Evolutionary conservation across 1,140 invertebrate species (phyloP).

Genomic region (Diachasmimorpha longicaudata): DNA sequence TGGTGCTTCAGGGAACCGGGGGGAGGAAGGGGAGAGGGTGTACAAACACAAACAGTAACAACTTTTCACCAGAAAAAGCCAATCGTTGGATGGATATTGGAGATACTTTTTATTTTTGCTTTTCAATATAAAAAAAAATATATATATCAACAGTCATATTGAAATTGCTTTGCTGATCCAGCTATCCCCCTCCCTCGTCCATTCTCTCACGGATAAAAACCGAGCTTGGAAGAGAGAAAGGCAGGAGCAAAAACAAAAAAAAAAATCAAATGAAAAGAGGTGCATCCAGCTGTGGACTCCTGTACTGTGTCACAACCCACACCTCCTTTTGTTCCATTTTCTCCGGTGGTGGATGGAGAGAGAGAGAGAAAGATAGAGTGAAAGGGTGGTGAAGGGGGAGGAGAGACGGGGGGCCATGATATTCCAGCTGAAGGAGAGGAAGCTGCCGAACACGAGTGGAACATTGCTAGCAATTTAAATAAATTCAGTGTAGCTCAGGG

Average conservation of each 20-base stretch:
- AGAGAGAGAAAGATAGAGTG: too few relatives aligned
- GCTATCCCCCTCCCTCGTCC: background rate
- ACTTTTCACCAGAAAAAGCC: background rate
- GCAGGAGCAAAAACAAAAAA: background rate
- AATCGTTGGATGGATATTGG: background rate
- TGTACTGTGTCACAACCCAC: background rate
- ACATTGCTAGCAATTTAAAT: conserved; percentile 63
- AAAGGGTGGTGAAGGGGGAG: too few relatives aligned
- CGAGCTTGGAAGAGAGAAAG: background rate
- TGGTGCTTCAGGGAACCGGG: too few relatives aligned
- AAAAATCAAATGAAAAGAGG: background rate
- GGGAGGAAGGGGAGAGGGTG: too few relatives aligned
- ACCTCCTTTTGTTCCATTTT: conserved; percentile 6
- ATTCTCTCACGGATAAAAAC: background rate
- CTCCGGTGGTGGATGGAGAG: background rate
- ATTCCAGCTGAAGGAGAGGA: conserved; percentile 41
- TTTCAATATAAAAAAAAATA: background rate
- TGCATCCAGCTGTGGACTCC: conserved; percentile 11
- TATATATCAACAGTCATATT: background rate
- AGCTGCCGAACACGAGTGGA: conserved; percentile 60
- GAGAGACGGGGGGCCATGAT: background rate
- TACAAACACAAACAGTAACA: background rate
- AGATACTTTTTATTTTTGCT: background rate
- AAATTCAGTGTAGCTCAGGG: conserved; percentile 46
- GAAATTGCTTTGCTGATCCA: background rate